Base-by-base conservation (phyloP, 2,113 vertebrate genomes). In the Nasalis larvatus region DNA sequence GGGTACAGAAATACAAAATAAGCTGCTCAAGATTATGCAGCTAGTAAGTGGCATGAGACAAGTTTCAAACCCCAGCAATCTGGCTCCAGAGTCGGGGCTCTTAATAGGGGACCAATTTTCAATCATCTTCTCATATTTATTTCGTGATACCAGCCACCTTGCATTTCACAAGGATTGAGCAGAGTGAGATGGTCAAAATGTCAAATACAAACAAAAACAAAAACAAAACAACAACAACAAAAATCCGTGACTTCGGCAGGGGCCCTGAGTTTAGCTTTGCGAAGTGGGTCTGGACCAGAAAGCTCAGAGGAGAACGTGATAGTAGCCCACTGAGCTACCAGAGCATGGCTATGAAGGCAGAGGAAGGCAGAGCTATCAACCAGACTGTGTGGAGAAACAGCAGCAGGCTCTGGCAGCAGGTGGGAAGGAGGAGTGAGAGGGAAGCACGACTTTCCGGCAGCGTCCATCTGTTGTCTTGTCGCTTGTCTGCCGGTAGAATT, bases 351-450 rank as follows among this genome's bases (percentile, higher is more conserved):
- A 6, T 52, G 74, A 35, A 52, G 49, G 35, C 86, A 90, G 21
- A 91, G 74, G 78, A 60, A 93, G 54, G 71, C 49, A 97, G 60
- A 93, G 66, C 74, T 93, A 40, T 58, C n/a, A 69, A 60, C 58
- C 96, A 98, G 96, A 97, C 96, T 98, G 92, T 83, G 49, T 32
- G 45, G 87, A 94, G 69, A 69, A 85, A 89, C 89, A 87, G 90
- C 97, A 97, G 97, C 98, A 98, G 97, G 94, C 78, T 84, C 49
- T 76, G 86, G 92, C 95, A 96, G 98, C 96, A 90, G 97, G 94
- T 95, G 95, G 96, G 30, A 93, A 69, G 78, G 66, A 88, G 94
- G 84, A 92, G 77, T 7, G 40, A 87, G 66, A 73, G 85, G 80
- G 73, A 96, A 89, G 78, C 94, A 93, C 0, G 86, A 89, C 91